Evolutionary conservation across 2,113 vertebrate species (phyloP).

Genomic region (Calidris pygmaea): DNA sequence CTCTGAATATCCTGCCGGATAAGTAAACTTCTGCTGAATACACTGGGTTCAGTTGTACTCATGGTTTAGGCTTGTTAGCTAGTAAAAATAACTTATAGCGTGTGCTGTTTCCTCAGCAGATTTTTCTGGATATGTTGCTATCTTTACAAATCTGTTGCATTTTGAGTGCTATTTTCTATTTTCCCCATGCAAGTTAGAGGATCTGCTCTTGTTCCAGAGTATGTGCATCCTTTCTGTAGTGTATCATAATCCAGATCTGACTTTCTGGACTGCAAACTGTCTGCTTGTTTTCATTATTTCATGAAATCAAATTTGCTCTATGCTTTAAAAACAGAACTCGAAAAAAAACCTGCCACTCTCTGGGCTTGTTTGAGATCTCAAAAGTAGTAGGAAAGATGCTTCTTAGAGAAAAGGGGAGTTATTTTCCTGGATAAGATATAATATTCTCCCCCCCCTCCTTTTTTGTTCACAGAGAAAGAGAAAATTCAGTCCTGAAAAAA

Average conservation of each 20-base stretch:
- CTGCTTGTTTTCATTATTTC: not conserved
- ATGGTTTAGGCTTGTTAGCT: not conserved
- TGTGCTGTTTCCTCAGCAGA: not conserved
- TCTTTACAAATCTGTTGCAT: not conserved
- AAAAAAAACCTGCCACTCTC: not conserved
- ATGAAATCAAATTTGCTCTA: not conserved
- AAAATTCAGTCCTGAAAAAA: not conserved
- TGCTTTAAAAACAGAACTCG: not conserved
- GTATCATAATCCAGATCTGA: not conserved
- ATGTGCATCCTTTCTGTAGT: not conserved
- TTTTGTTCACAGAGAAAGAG: not conserved
- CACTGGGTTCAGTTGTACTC: not conserved
- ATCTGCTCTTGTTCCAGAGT: not conserved
- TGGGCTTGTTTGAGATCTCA: not conserved
- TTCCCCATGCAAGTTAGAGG: not conserved
- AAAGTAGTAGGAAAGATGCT: not conserved
- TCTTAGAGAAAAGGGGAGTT: not conserved
- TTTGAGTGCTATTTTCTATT: not conserved
- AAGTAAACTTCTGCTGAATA: not conserved
- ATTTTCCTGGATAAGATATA: not conserved
- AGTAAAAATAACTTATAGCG: not conserved
- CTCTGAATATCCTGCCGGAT: not conserved
- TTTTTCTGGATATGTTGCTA: not conserved
- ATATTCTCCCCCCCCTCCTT: accelerated
- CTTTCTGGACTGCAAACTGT: not conserved